phyloP scores from a whole-genome alignment of 2,888 invertebrate species.

The Crematogaster levior region DNA sequence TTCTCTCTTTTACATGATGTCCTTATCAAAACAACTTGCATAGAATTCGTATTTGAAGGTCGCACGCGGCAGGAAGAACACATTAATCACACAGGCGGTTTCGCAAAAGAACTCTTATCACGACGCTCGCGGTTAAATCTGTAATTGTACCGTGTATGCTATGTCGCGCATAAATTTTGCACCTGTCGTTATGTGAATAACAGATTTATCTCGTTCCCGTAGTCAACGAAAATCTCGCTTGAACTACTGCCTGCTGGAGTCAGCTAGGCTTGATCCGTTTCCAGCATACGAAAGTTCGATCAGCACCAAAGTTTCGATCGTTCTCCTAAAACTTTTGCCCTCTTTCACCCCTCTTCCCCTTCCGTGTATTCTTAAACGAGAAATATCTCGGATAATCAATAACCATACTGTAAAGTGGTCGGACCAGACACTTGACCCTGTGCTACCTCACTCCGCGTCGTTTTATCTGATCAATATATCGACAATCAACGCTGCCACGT shows the following conservation, averaged over 20 bases:
- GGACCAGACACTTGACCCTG: constrained; percentile 6
- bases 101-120: constrained; percentile 24
- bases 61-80: background rate
- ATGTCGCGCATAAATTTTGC: constrained; percentile 23
- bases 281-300: constrained; percentile 38
- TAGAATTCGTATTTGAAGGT: constrained; percentile 1
- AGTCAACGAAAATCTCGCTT: constrained; percentile 52
- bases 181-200: constrained; percentile 20
- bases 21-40: background rate
- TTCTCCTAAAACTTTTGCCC: background rate
- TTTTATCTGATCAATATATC: constrained; percentile 1
- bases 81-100: background rate
- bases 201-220: constrained; percentile 56
- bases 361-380: background rate
- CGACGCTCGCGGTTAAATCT: constrained; percentile 41
- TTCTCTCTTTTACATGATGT: background rate
- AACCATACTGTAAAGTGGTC: background rate
- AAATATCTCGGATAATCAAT: constrained; percentile 32
- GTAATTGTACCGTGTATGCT: constrained; percentile 37
- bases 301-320: constrained; percentile 19
- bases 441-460: background rate
- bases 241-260: constrained; percentile 53
- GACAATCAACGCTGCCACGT: background rate
- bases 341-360: background rate
- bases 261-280: constrained; percentile 36